phyloP scores from a whole-genome alignment of 2,888 invertebrate species.

The Andrena hattorfiana region DNA sequence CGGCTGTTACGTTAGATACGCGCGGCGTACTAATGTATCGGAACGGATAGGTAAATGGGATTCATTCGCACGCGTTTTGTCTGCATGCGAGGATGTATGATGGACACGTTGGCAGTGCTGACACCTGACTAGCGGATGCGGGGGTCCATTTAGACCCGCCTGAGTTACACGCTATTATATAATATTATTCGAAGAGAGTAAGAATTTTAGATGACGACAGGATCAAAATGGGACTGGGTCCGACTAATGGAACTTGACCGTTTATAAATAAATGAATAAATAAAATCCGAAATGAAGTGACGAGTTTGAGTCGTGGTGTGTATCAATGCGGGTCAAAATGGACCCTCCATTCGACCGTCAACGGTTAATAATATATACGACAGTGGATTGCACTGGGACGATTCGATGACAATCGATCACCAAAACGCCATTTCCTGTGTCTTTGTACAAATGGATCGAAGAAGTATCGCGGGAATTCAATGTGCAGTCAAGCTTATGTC shows the following conservation, averaged over 20 bases:
- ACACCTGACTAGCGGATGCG: neutral
- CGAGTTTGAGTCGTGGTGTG: no score
- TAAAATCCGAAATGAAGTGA: no score
- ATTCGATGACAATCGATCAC: neutral
- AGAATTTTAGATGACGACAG: no score
- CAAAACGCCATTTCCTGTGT: neutral
- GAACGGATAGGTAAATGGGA: conserved; percentile 33
- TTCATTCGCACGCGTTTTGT: conserved; percentile 17
- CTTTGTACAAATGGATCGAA: neutral
- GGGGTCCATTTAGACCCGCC: no score
- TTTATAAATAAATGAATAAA: no score
- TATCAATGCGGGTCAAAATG: no score
- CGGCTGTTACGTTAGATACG: conserved; percentile 61
- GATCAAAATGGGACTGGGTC: no score
- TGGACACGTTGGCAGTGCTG: conserved; percentile 10
- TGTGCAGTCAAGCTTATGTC: no score
- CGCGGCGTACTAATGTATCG: conserved; percentile 33
- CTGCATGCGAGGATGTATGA: conserved; percentile 22
- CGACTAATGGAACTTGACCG: no score
- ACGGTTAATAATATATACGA: neutral
- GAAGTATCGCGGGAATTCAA: neutral
- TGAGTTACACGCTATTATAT: no score
- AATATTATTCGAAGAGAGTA: no score
- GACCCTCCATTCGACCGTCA: no score
- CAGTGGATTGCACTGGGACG: neutral